Evolutionary conservation across 2,888 invertebrate species (phyloP), one percentile per base, ranked within the genome.

Genomic region (Epiblema foenella): DNA sequence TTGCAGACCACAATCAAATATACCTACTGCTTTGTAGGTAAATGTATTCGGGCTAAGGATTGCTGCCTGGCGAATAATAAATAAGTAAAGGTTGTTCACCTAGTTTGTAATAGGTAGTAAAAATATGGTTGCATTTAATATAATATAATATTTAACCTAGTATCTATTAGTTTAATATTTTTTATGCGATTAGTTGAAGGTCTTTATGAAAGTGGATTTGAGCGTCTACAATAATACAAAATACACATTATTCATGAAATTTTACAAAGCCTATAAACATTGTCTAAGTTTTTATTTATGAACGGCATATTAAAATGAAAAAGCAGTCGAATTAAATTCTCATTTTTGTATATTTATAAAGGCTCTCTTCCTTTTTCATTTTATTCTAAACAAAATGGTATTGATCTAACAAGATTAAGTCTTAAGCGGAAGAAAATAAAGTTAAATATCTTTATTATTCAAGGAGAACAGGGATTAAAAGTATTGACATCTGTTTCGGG

Each of bases 401-500:
- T 51, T 51, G 54, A 42, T 62, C 51, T 15, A 54, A 52, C 60
- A 15, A 63, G 69, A 63, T 59, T 66, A 63, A 58, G 65, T 54
- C 56, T 67, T 39, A 68, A 73, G 42, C 37, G 37, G 24, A 70
- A 70, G 17, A 60, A 66, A 60, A 66, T 52, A 59, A 49, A 24
- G 52, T 59, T 66, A 60, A 65, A 66, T 59, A 54, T 60, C 70
- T 66, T 65, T 60, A 60, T 60, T 49, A 66, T 69, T 54, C 59
- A 65, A 60, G 59, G 42, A 42, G 54, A 66, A 60, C 18, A 20
- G 56, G 11, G 24, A 72, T 69, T 77, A 71, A 70, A 75, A 69
- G 72, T 70, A 77, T 78, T 78, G 79, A 77, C 77, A 77, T 75
- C 75, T 72, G 72, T 73, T 75, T 73, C 72, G 74, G 73, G 68